These are phyloP conservation scores for Elaphurus davidianus DNA, from an alignment of 2,113 vertebrate species.

Conservation along the genomic window DNA sequence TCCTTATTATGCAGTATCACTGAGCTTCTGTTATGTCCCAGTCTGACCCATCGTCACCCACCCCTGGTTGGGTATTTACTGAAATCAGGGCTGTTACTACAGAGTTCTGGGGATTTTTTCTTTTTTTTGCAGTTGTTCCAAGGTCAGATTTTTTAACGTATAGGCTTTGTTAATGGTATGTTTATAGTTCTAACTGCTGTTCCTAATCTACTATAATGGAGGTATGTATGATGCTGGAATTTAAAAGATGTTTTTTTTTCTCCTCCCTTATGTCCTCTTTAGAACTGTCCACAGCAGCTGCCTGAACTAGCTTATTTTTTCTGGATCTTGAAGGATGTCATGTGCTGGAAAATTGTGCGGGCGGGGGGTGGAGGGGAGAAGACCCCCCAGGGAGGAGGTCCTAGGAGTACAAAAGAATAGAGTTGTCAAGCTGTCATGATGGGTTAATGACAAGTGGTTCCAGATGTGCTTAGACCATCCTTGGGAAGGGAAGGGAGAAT, in stretches of 20 bases:
- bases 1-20: neutral
- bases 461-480: neutral
- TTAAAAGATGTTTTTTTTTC: neutral
- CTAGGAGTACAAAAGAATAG: neutral
- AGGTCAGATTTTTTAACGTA: neutral
- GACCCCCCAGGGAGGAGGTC: neutral
- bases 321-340: neutral
- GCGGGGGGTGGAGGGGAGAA: rapidly evolving
- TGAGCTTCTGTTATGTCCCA: neutral
- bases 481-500: neutral
- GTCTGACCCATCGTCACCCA: neutral
- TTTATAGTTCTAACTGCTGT: neutral
- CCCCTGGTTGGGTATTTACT: neutral
- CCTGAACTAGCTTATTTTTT: neutral
- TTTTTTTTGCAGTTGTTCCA: neutral
- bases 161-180: neutral
- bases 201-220: neutral
- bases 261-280: neutral
- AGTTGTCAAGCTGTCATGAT: neutral
- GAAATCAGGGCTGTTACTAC: neutral
- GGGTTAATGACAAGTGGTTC: neutral
- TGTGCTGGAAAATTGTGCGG: neutral
- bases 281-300: neutral
- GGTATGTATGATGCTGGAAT: neutral
- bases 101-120: neutral